Percentiles rank a stretch among this genome's conserved stretches.
phyloP scores from a whole-genome alignment of 2,797 vertebrate genomes.

The Acomys russatus region DNA sequence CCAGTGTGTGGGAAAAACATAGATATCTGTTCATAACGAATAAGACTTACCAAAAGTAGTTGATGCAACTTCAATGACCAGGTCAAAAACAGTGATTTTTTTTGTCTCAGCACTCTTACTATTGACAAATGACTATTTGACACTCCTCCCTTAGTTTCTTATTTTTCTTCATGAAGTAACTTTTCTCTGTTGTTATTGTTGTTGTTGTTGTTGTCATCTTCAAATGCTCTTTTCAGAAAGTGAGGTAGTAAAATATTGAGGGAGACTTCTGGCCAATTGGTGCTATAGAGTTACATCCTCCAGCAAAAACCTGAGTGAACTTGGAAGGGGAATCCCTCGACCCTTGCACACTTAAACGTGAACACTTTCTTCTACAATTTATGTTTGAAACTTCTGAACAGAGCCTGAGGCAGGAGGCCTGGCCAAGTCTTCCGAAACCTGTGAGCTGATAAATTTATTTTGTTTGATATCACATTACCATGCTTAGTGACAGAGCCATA shows the following conservation, averaged over 20 bases:
- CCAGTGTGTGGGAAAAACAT: accelerated
- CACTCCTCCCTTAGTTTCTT: not conserved
- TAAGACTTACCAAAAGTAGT: not conserved
- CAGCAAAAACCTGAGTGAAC: not conserved
- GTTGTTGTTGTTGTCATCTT: too few relatives aligned
- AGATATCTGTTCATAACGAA: not conserved
- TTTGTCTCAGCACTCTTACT: not conserved
- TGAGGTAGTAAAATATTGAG: not conserved
- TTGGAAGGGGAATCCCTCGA: not conserved
- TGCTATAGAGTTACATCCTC: accelerated
- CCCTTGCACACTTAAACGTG: not conserved
- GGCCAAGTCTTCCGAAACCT: not conserved
- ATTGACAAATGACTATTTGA: not conserved
- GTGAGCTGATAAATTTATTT: not conserved
- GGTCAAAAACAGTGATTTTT: not conserved
- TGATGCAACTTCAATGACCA: too few relatives aligned
- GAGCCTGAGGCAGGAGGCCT: not conserved
- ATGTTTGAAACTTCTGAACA: not conserved
- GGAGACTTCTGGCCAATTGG: not conserved
- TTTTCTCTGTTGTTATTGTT: not conserved
- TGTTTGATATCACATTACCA: not conserved
- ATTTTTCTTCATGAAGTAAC: not conserved
- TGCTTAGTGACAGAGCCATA: not conserved
- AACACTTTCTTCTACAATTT: not conserved
- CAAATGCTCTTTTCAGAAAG: not conserved